Evolutionary conservation across 2,113 vertebrate genomes (phyloP).

Genomic region (Picathartes gymnocephalus): DNA sequence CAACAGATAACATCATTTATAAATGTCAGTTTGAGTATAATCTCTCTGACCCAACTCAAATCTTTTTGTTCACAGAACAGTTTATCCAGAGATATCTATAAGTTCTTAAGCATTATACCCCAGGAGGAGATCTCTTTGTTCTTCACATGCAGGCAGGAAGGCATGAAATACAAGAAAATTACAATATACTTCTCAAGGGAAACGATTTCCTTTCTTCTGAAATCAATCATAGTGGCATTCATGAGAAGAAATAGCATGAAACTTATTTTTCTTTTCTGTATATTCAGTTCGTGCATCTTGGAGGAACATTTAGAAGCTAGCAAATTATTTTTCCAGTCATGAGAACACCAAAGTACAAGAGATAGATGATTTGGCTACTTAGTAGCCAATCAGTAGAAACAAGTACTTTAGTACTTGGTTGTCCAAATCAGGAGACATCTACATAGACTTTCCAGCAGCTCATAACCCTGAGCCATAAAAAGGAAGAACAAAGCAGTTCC

Average conservation of each 20-base stretch:
- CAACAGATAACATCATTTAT: slow-evolving; percentile 41
- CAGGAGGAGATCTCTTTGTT: neutral
- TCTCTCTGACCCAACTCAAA: slow-evolving; percentile 54
- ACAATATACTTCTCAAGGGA: slow-evolving; percentile 52
- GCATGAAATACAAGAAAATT: slow-evolving; percentile 61
- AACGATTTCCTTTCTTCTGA: slow-evolving; percentile 50
- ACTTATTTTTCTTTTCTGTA: slow-evolving; percentile 16
- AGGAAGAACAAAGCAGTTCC: neutral
- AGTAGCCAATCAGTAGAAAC: too few species aligned
- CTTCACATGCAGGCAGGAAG: neutral
- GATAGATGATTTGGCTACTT: neutral
- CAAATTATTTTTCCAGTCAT: neutral
- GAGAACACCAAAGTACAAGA: neutral
- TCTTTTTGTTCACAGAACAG: slow-evolving; percentile 47
- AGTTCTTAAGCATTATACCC: slow-evolving; percentile 30
- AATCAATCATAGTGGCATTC: slow-evolving; percentile 61
- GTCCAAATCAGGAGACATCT: neutral
- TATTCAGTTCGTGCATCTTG: slow-evolving; percentile 17
- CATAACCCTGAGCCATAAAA: neutral
- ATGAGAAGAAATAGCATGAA: slow-evolving; percentile 36
- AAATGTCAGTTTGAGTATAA: slow-evolving; percentile 63
- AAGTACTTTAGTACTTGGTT: neutral
- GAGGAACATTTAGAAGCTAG: slow-evolving; percentile 32
- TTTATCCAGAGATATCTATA: slow-evolving; percentile 49
- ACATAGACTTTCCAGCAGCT: neutral